phyloP scores from a whole-genome alignment of 1,140 invertebrate species.

The Leptopilina clavipes region DNA sequence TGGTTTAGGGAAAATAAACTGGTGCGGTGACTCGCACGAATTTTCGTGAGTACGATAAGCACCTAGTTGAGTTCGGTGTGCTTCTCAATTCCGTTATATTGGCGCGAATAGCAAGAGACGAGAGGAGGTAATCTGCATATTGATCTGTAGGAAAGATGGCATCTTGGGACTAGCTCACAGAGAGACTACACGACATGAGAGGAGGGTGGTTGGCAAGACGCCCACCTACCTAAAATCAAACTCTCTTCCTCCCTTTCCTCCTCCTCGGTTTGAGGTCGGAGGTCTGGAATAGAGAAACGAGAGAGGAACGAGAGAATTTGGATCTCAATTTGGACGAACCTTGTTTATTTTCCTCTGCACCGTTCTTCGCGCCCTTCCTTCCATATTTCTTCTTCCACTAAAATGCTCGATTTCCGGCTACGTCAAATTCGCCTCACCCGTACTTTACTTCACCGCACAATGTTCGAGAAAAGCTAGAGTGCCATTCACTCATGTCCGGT shows the following conservation, averaged over 20 bases:
- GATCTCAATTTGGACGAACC: slow-evolving; percentile 23
- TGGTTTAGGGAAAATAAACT: slow-evolving; percentile 9
- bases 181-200: neutral
- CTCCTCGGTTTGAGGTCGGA: slow-evolving; percentile 14
- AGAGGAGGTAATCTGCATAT: slow-evolving; percentile 67
- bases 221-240: slow-evolving; percentile 54
- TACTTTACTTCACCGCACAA: neutral
- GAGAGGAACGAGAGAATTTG: slow-evolving; percentile 25
- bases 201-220: slow-evolving; percentile 47
- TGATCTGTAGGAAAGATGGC: slow-evolving; percentile 60
- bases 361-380: slow-evolving; percentile 24
- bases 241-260: slow-evolving; percentile 7
- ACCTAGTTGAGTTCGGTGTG: slow-evolving; percentile 54
- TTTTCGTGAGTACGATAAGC: slow-evolving; percentile 52
- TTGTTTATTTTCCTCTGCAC: slow-evolving; percentile 14
- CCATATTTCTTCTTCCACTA: neutral
- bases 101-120: slow-evolving; percentile 61
- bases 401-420: slow-evolving; percentile 4
- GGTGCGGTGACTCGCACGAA: slow-evolving; percentile 40
- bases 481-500: slow-evolving; percentile 18
- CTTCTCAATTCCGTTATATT: slow-evolving; percentile 64
- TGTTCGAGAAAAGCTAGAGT: neutral
- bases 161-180: slow-evolving; percentile 46
- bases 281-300: slow-evolving; percentile 28
- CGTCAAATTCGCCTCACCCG: neutral